Percentiles rank a stretch among this genome's conserved stretches.
These are phyloP conservation scores for Caloenas nicobarica DNA, from an alignment of 2,113 vertebrate species.

Conservation along the genomic window DNA sequence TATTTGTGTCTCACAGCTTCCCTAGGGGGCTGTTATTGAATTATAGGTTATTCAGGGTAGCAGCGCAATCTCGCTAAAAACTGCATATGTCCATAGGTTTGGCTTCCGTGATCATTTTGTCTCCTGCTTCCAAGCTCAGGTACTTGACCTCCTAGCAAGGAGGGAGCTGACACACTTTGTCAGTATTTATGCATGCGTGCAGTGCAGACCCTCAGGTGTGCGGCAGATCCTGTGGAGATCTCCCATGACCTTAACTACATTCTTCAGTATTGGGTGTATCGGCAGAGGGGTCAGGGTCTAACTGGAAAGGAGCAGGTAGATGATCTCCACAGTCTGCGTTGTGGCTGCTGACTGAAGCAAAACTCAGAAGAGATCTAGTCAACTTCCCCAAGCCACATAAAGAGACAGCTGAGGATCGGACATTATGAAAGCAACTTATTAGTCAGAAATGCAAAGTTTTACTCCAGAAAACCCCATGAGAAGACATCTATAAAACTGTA, in stretches of 20 bases:
- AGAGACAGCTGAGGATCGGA: background rate
- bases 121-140: background rate
- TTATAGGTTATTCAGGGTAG: background rate
- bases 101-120: background rate
- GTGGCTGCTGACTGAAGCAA: background rate
- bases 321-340: background rate
- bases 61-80: background rate
- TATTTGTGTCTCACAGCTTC: background rate
- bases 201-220: background rate
- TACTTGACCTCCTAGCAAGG: background rate
- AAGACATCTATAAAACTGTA: background rate
- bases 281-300: background rate
- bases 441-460: background rate
- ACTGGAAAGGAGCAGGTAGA: background rate
- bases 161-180: background rate
- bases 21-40: background rate
- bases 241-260: background rate
- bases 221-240: accelerated
- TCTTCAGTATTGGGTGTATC: accelerated
- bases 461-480: background rate
- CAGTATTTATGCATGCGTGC: background rate
- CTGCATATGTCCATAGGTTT: background rate
- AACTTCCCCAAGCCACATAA: background rate
- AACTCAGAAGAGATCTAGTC: background rate
- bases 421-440: background rate